Percentiles rank a stretch among this genome's conserved stretches.
phyloP scores from a whole-genome alignment of 2,888 invertebrate genomes.

The Nasonovia ribisnigri region DNA sequence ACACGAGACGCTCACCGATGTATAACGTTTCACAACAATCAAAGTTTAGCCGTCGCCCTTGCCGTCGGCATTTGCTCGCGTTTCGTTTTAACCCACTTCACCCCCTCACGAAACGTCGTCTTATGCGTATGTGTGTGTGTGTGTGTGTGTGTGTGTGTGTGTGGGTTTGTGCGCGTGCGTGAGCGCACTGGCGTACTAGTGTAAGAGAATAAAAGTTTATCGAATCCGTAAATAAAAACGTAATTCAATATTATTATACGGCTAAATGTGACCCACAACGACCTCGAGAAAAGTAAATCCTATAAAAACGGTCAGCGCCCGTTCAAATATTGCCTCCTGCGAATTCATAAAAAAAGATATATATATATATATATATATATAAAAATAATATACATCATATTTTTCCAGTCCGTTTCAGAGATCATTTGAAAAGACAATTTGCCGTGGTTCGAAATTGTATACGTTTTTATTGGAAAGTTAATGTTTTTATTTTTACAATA shows the following conservation, averaged over 20 bases:
- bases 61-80: not conserved
- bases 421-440: slow-evolving; percentile 45
- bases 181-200: not conserved
- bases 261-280: slow-evolving; percentile 45
- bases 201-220: slow-evolving; percentile 45
- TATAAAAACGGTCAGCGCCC: slow-evolving; percentile 41
- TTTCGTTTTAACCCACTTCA: not conserved
- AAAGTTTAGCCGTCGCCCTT: slow-evolving; percentile 31
- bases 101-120: not conserved
- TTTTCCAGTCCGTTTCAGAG: slow-evolving; percentile 38
- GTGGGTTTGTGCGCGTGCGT: not conserved
- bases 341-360: slow-evolving; percentile 25
- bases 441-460: not conserved
- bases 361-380: not conserved
- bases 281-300: slow-evolving; percentile 40
- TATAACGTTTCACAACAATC: slow-evolving; percentile 1
- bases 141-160: not conserved
- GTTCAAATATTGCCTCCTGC: not conserved
- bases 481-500: slow-evolving; percentile 20
- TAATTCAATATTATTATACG: slow-evolving; percentile 57
- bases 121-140: not conserved
- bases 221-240: slow-evolving; percentile 57
- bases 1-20: not conserved
- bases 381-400: not conserved
- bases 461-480: slow-evolving; percentile 9